A percentile compares a stretch with the other conserved stretches of the same genome.
Conservation (phyloP, 2,113 vertebrate species). For the Hoplias malabaricus region DNA sequence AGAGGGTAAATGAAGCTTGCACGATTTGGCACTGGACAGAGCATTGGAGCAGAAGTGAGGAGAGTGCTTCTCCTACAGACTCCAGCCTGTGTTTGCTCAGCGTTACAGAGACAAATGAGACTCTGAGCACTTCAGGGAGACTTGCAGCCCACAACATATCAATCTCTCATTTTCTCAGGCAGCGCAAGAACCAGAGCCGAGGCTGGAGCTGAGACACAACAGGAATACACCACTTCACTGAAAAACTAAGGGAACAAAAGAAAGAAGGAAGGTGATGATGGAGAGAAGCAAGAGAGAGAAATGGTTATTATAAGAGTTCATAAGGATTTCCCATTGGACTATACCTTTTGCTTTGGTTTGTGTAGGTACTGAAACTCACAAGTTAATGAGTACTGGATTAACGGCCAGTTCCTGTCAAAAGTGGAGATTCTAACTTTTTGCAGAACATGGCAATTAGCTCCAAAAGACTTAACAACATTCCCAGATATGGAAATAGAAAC, state of each 20-base stretch:
- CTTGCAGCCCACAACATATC: constrained; percentile 43
- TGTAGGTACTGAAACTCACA: neutral
- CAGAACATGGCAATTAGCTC: neutral
- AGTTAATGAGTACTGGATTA: neutral
- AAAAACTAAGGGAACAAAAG: neutral
- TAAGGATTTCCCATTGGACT: neutral
- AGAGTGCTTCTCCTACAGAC: constrained; percentile 34
- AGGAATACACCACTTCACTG: neutral
- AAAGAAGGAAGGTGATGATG: neutral
- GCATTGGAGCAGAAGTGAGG: constrained; percentile 38
- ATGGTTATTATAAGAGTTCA: neutral
- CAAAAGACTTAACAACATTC: neutral
- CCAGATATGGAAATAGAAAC: too few species aligned
- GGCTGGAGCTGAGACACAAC: constrained; percentile 6
- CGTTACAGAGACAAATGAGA: constrained; percentile 55
- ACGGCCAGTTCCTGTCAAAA: too few species aligned
- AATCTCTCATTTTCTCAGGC: constrained; percentile 40
- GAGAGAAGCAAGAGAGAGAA: neutral
- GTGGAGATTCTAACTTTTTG: too few species aligned
- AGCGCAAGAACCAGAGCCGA: constrained; percentile 13
- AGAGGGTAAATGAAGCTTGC: constrained; percentile 35
- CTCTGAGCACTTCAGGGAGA: constrained; percentile 46
- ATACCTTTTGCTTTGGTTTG: neutral
- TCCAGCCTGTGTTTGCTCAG: constrained; percentile 43
- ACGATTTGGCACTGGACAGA: constrained; percentile 40